phyloP scores from a whole-genome alignment of 2,888 invertebrate species.

The Thymelicus sylvestris region DNA sequence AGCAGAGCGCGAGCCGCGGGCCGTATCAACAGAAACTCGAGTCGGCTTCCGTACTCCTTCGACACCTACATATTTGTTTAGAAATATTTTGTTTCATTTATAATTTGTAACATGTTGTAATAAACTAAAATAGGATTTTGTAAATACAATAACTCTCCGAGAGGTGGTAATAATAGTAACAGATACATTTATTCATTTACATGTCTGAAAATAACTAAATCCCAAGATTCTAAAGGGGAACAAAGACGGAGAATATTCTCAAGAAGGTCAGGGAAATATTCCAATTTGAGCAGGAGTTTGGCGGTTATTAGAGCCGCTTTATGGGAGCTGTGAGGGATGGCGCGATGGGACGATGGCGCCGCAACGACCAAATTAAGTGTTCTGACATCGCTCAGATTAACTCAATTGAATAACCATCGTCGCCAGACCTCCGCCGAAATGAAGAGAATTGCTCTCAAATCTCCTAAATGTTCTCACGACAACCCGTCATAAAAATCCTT shows the following conservation, averaged over 20 bases:
- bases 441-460: not conserved
- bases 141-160: too few relatives aligned
- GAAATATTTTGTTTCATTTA: not conserved
- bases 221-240: too few relatives aligned
- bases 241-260: too few relatives aligned
- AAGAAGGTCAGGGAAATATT: too few relatives aligned
- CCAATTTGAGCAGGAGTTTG: not conserved
- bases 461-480: not conserved
- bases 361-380: not conserved
- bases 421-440: not conserved
- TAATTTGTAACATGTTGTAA: too few relatives aligned
- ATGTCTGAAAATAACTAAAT: too few relatives aligned
- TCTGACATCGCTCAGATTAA: not conserved
- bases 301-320: not conserved
- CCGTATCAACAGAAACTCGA: not conserved
- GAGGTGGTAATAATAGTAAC: too few relatives aligned
- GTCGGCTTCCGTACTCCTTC: not conserved
- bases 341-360: too few relatives aligned
- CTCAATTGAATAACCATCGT: conserved; percentile 1
- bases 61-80: not conserved
- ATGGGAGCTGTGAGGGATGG: not conserved
- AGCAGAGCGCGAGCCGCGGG: too few relatives aligned
- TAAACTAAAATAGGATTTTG: too few relatives aligned
- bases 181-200: too few relatives aligned
- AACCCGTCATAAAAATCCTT: not conserved